Evolutionary conservation across 37 sponge, comb jelly and placozoan genomes (phyloP).

Genomic region (Cladorhizidae sp.): DNA sequence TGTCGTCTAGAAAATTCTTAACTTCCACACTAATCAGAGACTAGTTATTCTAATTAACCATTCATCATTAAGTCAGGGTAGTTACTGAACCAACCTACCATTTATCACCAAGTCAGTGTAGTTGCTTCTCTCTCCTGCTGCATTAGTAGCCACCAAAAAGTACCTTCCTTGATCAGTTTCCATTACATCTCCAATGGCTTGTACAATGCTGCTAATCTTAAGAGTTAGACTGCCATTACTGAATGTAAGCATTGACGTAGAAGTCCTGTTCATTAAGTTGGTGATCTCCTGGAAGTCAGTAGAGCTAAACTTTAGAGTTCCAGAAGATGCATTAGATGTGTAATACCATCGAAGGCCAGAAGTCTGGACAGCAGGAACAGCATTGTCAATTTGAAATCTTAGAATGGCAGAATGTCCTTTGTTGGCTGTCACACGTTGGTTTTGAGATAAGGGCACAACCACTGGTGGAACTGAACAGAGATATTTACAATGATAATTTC

Average conservation of each 20-base stretch:
- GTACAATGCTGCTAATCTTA: constrained; percentile 29
- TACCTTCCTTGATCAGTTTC: constrained; percentile 68
- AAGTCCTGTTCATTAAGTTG: constrained; percentile 27
- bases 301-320: neutral
- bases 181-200: neutral
- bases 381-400: constrained; percentile 41
- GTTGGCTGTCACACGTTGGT: constrained; percentile 22
- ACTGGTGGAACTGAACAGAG: constrained; percentile 61
- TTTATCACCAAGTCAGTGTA: constrained; percentile 40
- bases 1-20: too few species aligned
- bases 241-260: constrained; percentile 22
- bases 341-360: constrained; percentile 51
- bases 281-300: constrained; percentile 28
- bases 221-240: neutral
- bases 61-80: too few species aligned
- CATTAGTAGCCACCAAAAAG: constrained; percentile 57
- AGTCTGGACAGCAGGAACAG: constrained; percentile 44
- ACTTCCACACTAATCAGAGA: too few species aligned
- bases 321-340: neutral
- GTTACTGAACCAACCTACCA: too few species aligned
- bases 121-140: constrained; percentile 33
- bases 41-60: too few species aligned
- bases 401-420: constrained; percentile 12
- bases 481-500: neutral
- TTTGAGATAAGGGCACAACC: constrained; percentile 27